Conservation (phyloP, 2,888 invertebrate genomes). For the Podotricha telesiphe region DNA sequence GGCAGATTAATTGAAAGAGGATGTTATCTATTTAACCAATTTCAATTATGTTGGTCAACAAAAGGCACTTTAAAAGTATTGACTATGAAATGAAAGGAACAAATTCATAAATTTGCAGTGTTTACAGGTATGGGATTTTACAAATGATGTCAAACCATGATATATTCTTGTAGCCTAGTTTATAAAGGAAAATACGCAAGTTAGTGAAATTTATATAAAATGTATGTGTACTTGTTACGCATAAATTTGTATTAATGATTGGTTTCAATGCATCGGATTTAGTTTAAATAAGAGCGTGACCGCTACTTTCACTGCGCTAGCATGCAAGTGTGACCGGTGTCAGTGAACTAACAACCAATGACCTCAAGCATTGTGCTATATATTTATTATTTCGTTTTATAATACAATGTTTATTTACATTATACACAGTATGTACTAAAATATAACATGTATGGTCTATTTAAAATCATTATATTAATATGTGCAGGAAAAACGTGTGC, state of each 20-base stretch:
- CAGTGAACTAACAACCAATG: slow-evolving; percentile 21
- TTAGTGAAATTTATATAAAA: slow-evolving; percentile 16
- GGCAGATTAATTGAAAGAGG: too few relatives aligned
- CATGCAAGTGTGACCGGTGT: slow-evolving; percentile 25
- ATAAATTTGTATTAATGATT: slow-evolving; percentile 20
- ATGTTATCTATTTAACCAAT: too few relatives aligned
- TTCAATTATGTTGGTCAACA: too few relatives aligned
- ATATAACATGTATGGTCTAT: too few relatives aligned
- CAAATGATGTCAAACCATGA: neutral
- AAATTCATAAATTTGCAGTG: too few relatives aligned
- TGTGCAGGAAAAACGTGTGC: too few relatives aligned
- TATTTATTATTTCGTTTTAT: neutral
- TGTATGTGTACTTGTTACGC: slow-evolving; percentile 7
- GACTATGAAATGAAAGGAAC: too few relatives aligned
- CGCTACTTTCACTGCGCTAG: slow-evolving; percentile 39
- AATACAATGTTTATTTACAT: neutral
- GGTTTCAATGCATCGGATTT: slow-evolving; percentile 28
- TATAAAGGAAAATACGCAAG: neutral
- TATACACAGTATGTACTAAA: neutral
- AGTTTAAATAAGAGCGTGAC: slow-evolving; percentile 38
- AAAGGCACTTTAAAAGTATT: too few relatives aligned
- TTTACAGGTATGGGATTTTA: neutral
- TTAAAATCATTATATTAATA: too few relatives aligned
- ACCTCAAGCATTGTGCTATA: slow-evolving; percentile 14
- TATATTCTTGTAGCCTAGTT: neutral